Conservation (phyloP, 2,113 vertebrate species). For the Pterophyllum scalare region DNA sequence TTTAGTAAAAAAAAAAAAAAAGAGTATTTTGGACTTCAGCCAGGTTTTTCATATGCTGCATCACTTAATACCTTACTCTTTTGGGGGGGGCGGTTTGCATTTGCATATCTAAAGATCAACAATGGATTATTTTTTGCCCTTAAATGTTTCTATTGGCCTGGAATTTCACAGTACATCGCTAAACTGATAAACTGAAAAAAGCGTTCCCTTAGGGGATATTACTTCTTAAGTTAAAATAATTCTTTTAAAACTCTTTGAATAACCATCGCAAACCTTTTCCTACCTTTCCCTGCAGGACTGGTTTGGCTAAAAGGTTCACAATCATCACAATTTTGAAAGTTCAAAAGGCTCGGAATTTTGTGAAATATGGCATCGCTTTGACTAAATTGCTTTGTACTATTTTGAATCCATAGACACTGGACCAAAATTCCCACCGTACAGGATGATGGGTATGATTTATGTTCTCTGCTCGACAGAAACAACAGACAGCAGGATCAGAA, state of each 20-base stretch:
- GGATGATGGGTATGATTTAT: slow-evolving; percentile 3
- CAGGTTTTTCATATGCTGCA: neutral
- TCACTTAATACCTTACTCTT: neutral
- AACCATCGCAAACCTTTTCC: no score
- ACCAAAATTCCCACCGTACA: neutral
- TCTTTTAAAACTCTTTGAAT: neutral
- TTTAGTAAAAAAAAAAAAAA: neutral
- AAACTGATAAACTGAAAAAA: neutral
- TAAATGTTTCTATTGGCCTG: neutral
- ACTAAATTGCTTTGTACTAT: neutral
- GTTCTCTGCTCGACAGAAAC: slow-evolving; percentile 23
- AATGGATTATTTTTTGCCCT: neutral
- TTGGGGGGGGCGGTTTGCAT: neutral
- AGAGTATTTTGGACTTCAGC: neutral
- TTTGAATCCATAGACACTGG: no score
- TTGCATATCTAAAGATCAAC: neutral
- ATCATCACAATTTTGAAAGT: neutral
- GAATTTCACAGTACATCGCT: neutral
- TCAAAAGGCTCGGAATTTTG: neutral
- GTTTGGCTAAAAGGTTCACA: neutral
- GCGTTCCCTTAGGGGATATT: no score
- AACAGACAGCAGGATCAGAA: slow-evolving; percentile 10
- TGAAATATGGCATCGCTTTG: neutral
- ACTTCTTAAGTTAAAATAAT: neutral
- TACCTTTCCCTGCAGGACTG: neutral